Evolutionary conservation across 2,797 vertebrate genomes (phyloP).

Genomic region (Amniataba percoides): DNA sequence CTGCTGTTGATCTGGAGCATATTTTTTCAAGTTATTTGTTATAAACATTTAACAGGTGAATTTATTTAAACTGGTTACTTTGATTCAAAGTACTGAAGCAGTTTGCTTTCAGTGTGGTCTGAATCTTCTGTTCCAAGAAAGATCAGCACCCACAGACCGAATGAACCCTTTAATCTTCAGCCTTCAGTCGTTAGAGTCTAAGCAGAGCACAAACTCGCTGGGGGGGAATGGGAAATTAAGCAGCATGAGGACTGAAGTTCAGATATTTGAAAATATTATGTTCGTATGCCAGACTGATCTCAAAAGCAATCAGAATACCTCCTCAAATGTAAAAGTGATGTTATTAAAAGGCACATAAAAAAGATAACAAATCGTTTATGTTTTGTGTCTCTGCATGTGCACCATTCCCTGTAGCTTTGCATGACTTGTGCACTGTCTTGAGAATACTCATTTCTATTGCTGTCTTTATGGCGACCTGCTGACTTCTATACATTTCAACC

Average conservation of each 20-base stretch:
- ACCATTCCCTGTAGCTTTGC: too few relatives aligned
- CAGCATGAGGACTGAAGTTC: slow-evolving; percentile 15
- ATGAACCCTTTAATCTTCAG: slow-evolving; percentile 48
- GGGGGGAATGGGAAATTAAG: slow-evolving; percentile 32
- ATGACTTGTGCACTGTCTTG: too few relatives aligned
- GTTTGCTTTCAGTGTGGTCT: slow-evolving; percentile 13
- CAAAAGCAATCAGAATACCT: slow-evolving; percentile 20
- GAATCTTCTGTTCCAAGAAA: slow-evolving; percentile 20
- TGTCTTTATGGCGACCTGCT: too few relatives aligned
- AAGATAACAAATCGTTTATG: too few relatives aligned
- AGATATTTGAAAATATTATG: slow-evolving; percentile 18
- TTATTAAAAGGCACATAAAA: neutral
- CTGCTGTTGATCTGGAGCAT: neutral
- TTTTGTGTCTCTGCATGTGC: too few relatives aligned
- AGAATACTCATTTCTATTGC: too few relatives aligned
- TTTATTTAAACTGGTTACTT: slow-evolving; percentile 6
- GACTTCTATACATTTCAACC: too few relatives aligned
- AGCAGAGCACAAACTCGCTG: slow-evolving; percentile 21
- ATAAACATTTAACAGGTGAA: neutral
- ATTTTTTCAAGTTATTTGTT: slow-evolving; percentile 10
- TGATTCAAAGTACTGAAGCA: slow-evolving; percentile 2
- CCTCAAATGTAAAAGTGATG: slow-evolving; percentile 1
- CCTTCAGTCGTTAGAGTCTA: slow-evolving; percentile 22
- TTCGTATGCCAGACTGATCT: slow-evolving; percentile 10
- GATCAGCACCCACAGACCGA: slow-evolving; percentile 20